These are phyloP conservation scores for Marcusenius ussheri DNA, from an alignment of 2,113 vertebrate species.

Conservation along the genomic window DNA sequence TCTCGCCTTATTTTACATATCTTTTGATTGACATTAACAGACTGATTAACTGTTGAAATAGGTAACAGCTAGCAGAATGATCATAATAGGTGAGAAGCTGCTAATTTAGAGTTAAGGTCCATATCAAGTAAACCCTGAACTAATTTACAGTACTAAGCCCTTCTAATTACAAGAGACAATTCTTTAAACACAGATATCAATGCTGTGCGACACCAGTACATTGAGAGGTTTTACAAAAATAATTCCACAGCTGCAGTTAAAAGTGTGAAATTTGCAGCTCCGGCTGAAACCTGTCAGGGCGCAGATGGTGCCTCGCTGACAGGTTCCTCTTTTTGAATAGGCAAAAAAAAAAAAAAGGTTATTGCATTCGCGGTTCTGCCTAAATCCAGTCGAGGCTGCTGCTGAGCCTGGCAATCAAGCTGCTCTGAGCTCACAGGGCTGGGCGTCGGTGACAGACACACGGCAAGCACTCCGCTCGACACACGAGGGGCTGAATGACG, in stretches of 20 bases:
- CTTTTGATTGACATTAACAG: not conserved
- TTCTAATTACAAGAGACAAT: conserved; percentile 42
- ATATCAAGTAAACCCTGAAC: conserved; percentile 42
- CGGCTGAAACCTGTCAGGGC: conserved; percentile 19
- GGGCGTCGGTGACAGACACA: not conserved
- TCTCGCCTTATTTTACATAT: not conserved
- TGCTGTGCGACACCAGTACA: conserved; percentile 32
- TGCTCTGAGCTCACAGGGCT: not conserved
- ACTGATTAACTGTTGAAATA: not conserved
- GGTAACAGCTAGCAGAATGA: not conserved
- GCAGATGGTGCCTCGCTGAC: not conserved
- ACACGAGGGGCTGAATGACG: conserved; percentile 10
- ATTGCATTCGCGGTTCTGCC: conserved; percentile 22
- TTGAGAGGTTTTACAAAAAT: conserved; percentile 36
- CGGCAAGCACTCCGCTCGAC: not conserved
- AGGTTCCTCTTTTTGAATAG: conserved; percentile 2
- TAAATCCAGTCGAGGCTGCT: conserved; percentile 17
- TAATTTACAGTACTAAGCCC: conserved; percentile 45
- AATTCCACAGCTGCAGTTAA: conserved; percentile 30
- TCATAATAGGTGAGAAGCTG: not conserved
- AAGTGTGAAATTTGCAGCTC: conserved; percentile 9
- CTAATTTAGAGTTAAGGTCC: conserved; percentile 26
- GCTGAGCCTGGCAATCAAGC: conserved; percentile 14
- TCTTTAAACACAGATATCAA: conserved; percentile 22
- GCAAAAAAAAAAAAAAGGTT: conserved; percentile 14